Conservation (phyloP, 1,140 invertebrate species). For the Nephotettix cincticeps region DNA sequence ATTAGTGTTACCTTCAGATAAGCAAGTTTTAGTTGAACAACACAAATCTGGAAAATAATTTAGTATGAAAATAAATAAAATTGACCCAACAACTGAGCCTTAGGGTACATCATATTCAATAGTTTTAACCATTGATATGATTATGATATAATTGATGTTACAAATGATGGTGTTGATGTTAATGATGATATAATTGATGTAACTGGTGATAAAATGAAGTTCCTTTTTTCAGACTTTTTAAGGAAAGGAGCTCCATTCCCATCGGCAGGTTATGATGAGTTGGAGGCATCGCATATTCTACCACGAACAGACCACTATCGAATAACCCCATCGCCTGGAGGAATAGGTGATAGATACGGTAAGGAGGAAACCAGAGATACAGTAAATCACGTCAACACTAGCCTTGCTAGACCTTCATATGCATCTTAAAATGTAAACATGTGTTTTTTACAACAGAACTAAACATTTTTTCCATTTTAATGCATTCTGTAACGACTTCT, state of each 20-base stretch:
- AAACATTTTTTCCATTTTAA: not conserved
- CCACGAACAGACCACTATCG: conserved; percentile 69
- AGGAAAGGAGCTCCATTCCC: conserved; percentile 57
- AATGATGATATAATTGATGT: no score
- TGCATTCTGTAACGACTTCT: conserved; percentile 17
- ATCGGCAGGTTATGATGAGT: conserved; percentile 63
- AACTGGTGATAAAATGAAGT: no score
- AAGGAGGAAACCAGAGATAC: conserved; percentile 33
- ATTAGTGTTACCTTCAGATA: no score
- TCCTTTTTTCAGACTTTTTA: conserved; percentile 58
- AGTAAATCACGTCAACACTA: not conserved
- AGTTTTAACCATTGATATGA: no score
- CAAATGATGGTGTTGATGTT: no score
- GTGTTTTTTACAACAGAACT: not conserved
- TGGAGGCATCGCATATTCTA: conserved; percentile 58
- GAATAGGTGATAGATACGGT: conserved; percentile 63
- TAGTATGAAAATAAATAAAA: no score
- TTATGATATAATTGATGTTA: no score
- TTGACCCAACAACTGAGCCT: no score
- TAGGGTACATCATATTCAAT: no score
- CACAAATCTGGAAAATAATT: no score
- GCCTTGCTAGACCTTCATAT: not conserved
- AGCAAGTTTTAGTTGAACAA: no score
- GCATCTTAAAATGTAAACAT: not conserved
- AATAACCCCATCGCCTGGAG: conserved; percentile 67